Base-by-base conservation (phyloP, 2,888 invertebrate genomes). In the Oeneis ivallda region DNA sequence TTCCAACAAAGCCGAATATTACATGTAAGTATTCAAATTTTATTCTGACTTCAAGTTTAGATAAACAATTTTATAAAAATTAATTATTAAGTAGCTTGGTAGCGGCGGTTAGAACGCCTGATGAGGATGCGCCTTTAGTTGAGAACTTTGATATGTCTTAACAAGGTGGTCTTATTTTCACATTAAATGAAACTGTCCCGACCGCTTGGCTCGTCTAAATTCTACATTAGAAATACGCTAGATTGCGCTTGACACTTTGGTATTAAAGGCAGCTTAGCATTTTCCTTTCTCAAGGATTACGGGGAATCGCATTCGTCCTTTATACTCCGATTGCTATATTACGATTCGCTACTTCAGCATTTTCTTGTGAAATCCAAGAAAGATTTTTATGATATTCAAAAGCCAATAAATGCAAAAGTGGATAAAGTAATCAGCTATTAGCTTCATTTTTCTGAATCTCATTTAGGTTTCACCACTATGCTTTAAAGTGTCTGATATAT, bases 101-200 rank as follows among this genome's bases (percentile, higher is more conserved):
- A 9, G 1, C 7, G 9, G 7, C 37, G 9, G 1, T 37, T 1
- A 9, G 6, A 8, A 9, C 37, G 37, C 37, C 37, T 37, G 37
- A 8, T 37, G 7, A 9, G 7, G 9, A 37, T 9, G 9, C 37
- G 9, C 37, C 13, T 43, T 82, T 80, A 77, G 80, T 81, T 82
- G 80, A 78, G 80, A 81, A 84, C 86, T 85, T 81, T 79, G 80
- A 4, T 37, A 37, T 8, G 81, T 84, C 86, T 85, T 87, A 87
- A 83, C 82, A 84, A 69, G 70, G 87, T 83, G 81, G 78, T 83
- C 79, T 73, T 76, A 73, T 79, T 70, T 76, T 76, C 77, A 72
- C 76, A 79, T 76, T 77, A 80, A 78, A 76, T 72, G 73, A 79
- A 81, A 84, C 82, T 79, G 80, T 82, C 78, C 78, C 47, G 34